These are phyloP conservation scores for Plectrocnemia conspersa DNA, from an alignment of 1,140 invertebrate genomes.

Conservation along the genomic window DNA sequence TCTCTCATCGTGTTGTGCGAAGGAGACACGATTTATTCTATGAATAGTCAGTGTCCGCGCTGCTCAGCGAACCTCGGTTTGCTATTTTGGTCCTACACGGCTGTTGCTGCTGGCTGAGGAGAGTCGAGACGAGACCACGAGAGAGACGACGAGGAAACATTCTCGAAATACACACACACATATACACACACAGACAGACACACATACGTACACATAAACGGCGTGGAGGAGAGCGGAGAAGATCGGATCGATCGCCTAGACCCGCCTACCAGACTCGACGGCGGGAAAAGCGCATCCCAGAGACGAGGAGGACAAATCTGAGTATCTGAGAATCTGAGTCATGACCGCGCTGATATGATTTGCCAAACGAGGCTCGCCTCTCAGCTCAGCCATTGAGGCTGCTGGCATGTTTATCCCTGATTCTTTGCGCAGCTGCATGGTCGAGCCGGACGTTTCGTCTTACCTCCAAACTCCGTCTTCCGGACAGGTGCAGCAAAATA, in stretches of 20 bases:
- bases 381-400: slow-evolving; percentile 39
- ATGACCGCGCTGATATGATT: background rate
- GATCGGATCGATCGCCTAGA: background rate
- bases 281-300: background rate
- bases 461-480: slow-evolving; percentile 76
- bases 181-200: background rate
- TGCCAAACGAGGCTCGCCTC: slow-evolving; percentile 30
- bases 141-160: slow-evolving; percentile 8
- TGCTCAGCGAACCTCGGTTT: slow-evolving; percentile 19
- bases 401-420: slow-evolving; percentile 79
- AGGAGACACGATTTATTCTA: slow-evolving; percentile 15
- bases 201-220: background rate
- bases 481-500: slow-evolving; percentile 62
- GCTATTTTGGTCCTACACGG: slow-evolving; percentile 19
- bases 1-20: slow-evolving; percentile 7
- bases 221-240: background rate
- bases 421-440: slow-evolving; percentile 74
- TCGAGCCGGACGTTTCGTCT: slow-evolving; percentile 76
- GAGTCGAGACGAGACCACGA: slow-evolving; percentile 10
- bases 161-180: slow-evolving; percentile 22
- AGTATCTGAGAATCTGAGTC: background rate
- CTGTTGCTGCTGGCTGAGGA: slow-evolving; percentile 4
- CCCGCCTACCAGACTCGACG: background rate
- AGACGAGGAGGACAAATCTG: too few species aligned
- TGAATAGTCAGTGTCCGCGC: slow-evolving; percentile 20